Evolutionary conservation across 2,888 invertebrate species (phyloP), one percentile per base, ranked within the genome.

Genomic region (Zhengitettix transpicula): DNA sequence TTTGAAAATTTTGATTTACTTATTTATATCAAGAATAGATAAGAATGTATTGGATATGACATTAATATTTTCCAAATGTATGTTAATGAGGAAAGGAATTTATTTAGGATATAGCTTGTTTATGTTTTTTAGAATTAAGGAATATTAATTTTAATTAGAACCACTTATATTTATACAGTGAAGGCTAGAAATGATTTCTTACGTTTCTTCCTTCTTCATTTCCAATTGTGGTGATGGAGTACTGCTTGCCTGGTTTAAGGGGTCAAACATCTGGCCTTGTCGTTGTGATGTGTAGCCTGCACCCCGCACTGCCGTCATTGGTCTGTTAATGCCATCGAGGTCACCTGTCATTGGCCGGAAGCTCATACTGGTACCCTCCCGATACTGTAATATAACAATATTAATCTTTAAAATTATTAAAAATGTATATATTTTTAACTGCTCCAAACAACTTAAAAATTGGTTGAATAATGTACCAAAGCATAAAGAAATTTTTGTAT

Each of bases 301-400:
- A 10, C 94, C 97, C 60, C 94, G 81, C 51, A 98, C 92, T 1
- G 98, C 97, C 5, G 99, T 99, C 80, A 98, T 95, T 0, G 99
- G 98, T 60, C 99, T 69, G 28, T 75, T 75, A 12, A 69, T 69
- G 56, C 67, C 68, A 54, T 64, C 64, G 15, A 62, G 73, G 9
- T 67, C 65, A 9, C 72, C 71, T 10, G 75, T 74, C 17, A 69
- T 69, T 28, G 75, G 73, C 42, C 74, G 65, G 58, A 70, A 71
- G 67, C 40, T 65, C 61, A 42, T 63, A 8, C 68, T 69, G 14
- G 74, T 72, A 41, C 71, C 71, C 53, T 72, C 72, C 64, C 75
- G 69, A 59, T 76, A 65, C 67, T 67, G 52, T 11, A n/a, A 14
- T 14, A 47, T 47, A 47, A 47, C 1, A 47, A 41, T 11, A 9